Evolutionary conservation across 2,888 invertebrate genomes (phyloP).

Genomic region (Malacosoma neustria): DNA sequence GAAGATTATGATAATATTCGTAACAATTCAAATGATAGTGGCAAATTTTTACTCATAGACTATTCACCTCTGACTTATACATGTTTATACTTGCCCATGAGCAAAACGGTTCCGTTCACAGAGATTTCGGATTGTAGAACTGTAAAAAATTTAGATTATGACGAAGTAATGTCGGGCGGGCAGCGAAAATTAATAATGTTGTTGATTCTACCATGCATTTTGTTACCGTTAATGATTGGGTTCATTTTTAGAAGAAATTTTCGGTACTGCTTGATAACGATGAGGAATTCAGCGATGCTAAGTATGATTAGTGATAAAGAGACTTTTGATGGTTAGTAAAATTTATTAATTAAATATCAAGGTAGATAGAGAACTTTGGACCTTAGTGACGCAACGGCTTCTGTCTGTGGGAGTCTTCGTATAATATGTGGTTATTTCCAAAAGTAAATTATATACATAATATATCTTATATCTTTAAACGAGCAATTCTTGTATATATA

Average conservation of each 20-base stretch:
- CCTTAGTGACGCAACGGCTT: too few relatives aligned
- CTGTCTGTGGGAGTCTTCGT: too few relatives aligned
- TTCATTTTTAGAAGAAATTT: slow-evolving; percentile 65
- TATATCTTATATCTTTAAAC: too few relatives aligned
- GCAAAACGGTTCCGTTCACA: slow-evolving; percentile 18
- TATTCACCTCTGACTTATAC: slow-evolving; percentile 24
- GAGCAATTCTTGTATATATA: too few relatives aligned
- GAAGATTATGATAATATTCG: slow-evolving; percentile 13
- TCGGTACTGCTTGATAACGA: slow-evolving; percentile 72
- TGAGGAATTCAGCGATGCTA: slow-evolving; percentile 74
- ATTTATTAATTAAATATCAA: too few relatives aligned
- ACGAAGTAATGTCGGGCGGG: slow-evolving; percentile 13
- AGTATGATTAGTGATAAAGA: slow-evolving; percentile 67
- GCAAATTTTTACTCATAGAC: slow-evolving; percentile 37
- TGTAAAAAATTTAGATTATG: slow-evolving; percentile 17
- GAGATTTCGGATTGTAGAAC: slow-evolving; percentile 26
- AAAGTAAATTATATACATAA: too few relatives aligned
- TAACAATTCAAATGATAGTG: slow-evolving; percentile 21
- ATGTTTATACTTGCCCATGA: slow-evolving; percentile 30
- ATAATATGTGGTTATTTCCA: too few relatives aligned
- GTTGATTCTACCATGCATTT: slow-evolving; percentile 23
- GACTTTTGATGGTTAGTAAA: slow-evolving; percentile 35
- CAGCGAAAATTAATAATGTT: slow-evolving; percentile 25
- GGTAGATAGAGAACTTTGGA: too few relatives aligned
- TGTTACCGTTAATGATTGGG: slow-evolving; percentile 25